Evolutionary conservation across 2,113 vertebrate species (phyloP).

Genomic region (Gadus chalcogrammus): DNA sequence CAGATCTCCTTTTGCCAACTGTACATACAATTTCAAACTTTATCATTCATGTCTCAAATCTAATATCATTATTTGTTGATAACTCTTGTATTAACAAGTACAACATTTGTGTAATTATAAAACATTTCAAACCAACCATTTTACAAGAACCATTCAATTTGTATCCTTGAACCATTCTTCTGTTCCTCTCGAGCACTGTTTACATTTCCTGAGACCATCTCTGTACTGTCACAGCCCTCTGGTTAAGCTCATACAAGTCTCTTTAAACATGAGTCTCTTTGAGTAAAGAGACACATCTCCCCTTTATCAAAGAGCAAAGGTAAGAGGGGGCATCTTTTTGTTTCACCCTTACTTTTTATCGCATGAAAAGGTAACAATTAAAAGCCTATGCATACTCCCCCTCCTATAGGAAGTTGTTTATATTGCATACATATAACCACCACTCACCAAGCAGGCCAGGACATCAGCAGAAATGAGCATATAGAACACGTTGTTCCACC

Average conservation of each 20-base stretch:
- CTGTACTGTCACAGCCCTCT: background rate
- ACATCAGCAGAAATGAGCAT: constrained; percentile 89
- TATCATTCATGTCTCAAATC: too few relatives aligned
- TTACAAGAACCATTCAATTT: too few relatives aligned
- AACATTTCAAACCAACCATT: too few relatives aligned
- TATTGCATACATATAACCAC: background rate
- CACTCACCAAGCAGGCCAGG: constrained; percentile 88
- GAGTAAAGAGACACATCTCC: background rate
- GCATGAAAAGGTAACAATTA: background rate
- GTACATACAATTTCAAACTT: background rate
- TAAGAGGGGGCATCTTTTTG: background rate
- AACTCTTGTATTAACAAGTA: too few relatives aligned
- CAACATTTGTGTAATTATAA: too few relatives aligned
- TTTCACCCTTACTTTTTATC: background rate
- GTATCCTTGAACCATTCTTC: too few relatives aligned
- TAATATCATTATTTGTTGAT: too few relatives aligned
- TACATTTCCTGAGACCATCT: background rate
- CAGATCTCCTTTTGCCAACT: background rate
- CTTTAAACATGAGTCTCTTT: background rate
- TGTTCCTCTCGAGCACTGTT: background rate
- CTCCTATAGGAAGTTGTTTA: background rate
- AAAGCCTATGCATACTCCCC: background rate
- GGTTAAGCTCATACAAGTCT: background rate
- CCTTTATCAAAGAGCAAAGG: background rate
- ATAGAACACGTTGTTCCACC: constrained; percentile 98